Evolutionary conservation across 2,797 vertebrate species (phyloP).

Genomic region (Myotis planiceps): DNA sequence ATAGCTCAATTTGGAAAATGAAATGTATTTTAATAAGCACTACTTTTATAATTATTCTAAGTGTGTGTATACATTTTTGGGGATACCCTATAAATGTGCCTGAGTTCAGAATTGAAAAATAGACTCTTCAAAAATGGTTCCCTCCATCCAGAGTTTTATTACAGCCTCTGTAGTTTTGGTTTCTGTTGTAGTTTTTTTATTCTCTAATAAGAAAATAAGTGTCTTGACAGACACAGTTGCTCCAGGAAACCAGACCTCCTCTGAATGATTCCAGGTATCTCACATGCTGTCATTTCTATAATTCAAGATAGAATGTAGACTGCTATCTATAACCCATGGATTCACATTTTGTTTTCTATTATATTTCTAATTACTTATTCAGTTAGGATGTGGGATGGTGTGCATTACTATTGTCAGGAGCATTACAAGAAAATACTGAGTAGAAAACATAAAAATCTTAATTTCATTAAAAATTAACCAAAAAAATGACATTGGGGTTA

Average conservation of each 20-base stretch:
- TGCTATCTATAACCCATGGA: conserved; percentile 37
- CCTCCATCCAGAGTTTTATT: neutral
- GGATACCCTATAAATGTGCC: neutral
- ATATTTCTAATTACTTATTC: conserved; percentile 61
- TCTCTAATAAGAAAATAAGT: conserved; percentile 41
- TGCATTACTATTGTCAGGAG: conserved; percentile 61
- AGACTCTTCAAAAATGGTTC: conserved; percentile 12
- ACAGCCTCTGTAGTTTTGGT: neutral
- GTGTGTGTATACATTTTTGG: too few relatives aligned
- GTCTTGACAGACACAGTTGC: neutral
- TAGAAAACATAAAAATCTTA: conserved; percentile 64
- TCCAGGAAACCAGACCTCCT: neutral
- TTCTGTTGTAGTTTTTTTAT: neutral
- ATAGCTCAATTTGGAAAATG: too few relatives aligned
- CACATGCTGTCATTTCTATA: neutral
- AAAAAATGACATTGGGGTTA: conserved; percentile 76
- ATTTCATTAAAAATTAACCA: conserved; percentile 83
- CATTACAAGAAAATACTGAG: conserved; percentile 74
- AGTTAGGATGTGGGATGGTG: conserved; percentile 18
- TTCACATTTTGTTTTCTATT: conserved; percentile 59
- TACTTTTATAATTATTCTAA: too few relatives aligned
- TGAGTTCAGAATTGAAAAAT: neutral
- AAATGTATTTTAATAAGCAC: too few relatives aligned
- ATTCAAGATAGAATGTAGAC: neutral
- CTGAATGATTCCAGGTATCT: neutral